phyloP scores from a whole-genome alignment of 23 tunicate species.

The Styela clava region DNA sequence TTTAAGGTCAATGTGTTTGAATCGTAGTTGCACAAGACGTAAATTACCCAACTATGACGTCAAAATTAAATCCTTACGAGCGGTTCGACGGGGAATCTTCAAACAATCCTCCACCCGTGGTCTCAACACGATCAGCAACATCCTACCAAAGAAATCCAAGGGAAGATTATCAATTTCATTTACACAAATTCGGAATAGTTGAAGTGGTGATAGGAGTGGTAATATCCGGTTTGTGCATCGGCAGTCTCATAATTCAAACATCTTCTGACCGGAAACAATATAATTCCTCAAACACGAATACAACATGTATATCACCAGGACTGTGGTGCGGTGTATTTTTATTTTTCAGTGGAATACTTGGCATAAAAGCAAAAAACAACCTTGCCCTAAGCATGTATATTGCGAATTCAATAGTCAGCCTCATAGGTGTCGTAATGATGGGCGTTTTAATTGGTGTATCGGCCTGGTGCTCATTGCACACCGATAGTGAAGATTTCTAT shows the following conservation, averaged over 20 bases:
- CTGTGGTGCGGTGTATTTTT: background rate
- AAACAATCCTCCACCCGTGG: background rate
- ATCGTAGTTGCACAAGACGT: no score
- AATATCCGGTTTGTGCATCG: background rate
- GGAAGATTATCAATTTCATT: background rate
- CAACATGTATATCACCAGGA: background rate
- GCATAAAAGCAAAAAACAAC: background rate
- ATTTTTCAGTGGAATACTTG: background rate
- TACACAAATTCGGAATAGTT: background rate
- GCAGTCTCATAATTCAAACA: background rate
- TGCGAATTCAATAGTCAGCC: background rate
- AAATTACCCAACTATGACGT: background rate
- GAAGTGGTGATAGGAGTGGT: background rate
- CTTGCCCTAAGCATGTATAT: background rate
- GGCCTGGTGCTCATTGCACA: background rate
- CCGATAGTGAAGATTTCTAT: background rate
- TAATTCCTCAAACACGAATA: background rate
- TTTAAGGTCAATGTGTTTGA: no score
- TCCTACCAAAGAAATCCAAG: background rate
- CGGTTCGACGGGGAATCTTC: background rate
- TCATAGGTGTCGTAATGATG: background rate
- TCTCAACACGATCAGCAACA: background rate
- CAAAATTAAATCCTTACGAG: background rate
- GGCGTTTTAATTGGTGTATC: background rate
- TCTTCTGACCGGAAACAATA: background rate